These are phyloP conservation scores for Chlorops oryzae DNA, from an alignment of 1,140 invertebrate species.

Conservation along the genomic window DNA sequence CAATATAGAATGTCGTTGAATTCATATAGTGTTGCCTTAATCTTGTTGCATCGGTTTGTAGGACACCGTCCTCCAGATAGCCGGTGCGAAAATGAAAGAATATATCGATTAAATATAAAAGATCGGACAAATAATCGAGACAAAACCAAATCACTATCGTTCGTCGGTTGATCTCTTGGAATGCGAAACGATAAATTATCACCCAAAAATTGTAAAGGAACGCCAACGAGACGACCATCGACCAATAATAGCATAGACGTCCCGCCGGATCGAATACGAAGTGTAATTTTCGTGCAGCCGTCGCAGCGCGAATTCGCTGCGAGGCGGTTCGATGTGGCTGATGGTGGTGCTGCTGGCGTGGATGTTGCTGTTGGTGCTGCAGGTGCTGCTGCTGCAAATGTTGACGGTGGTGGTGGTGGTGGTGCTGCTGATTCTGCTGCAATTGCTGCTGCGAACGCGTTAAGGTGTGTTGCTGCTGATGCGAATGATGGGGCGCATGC, in stretches of 20 bases:
- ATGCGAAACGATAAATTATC: conserved; percentile 96
- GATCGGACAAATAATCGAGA: conserved; percentile 93
- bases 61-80: conserved; percentile 90
- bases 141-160: conserved; percentile 92
- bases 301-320: conserved; percentile 39
- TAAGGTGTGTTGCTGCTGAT: conserved; percentile 36
- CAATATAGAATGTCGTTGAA: conserved; percentile 97
- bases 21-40: conserved; percentile 96
- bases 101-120: conserved; percentile 93
- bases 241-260: conserved; percentile 91
- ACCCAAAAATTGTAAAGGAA: conserved; percentile 99
- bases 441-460: conserved; percentile 26
- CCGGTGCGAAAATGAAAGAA: conserved; percentile 96
- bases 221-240: conserved; percentile 93
- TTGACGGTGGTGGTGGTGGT: conserved; percentile 26
- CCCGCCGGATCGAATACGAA: conserved; percentile 91
- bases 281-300: conserved; percentile 62
- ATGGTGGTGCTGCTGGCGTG: conserved; percentile 25
- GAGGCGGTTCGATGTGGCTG: conserved; percentile 43
- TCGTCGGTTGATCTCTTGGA: conserved; percentile 84
- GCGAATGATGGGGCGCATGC: conserved; percentile 13
- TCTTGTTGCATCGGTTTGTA: conserved; percentile 91
- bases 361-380: conserved; percentile 12
- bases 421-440: conserved; percentile 28
- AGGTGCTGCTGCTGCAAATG: conserved; percentile 15